Percentiles rank a stretch among this genome's conserved stretches.
These are phyloP conservation scores for Bombyx mandarina DNA, from an alignment of 1,140 invertebrate genomes.

Conservation along the genomic window DNA sequence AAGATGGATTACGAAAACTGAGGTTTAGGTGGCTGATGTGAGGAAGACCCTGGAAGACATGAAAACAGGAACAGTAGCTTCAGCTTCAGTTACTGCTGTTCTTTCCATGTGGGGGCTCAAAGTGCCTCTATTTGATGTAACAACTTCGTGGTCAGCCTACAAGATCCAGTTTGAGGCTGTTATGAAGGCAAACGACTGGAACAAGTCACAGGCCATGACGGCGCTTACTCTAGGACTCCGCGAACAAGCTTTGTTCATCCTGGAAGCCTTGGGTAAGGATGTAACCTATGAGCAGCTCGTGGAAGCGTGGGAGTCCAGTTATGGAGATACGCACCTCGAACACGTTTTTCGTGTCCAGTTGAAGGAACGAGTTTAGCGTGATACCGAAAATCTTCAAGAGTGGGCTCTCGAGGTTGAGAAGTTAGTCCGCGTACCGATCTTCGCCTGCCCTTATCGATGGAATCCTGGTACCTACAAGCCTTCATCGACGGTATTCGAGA, in stretches of 20 bases:
- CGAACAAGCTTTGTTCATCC: background rate
- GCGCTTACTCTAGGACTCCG: background rate
- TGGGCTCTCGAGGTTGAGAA: conserved; percentile 5
- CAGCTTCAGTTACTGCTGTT: too few species aligned
- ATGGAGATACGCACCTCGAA: too few species aligned
- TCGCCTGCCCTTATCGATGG: background rate
- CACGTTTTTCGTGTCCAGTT: background rate
- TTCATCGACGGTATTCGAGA: conserved; percentile 9
- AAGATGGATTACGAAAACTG: background rate
- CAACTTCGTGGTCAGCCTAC: background rate
- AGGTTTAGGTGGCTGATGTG: background rate
- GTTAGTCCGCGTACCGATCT: conserved; percentile 5
- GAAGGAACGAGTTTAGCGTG: background rate
- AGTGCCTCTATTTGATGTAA: background rate
- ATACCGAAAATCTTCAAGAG: background rate
- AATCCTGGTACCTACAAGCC: conserved; percentile 4
- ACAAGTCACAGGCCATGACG: too few species aligned
- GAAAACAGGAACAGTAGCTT: too few species aligned
- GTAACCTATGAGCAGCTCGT: too few species aligned
- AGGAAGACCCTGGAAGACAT: too few species aligned
- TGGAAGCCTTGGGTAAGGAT: background rate
- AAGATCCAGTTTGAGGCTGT: background rate
- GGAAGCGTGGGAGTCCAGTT: too few species aligned
- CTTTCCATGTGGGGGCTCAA: background rate
- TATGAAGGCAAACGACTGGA: background rate